Percentiles rank a stretch among this genome's conserved stretches.
Evolutionary conservation across 2,888 invertebrate species (phyloP).

Genomic region (Pocota personata): DNA sequence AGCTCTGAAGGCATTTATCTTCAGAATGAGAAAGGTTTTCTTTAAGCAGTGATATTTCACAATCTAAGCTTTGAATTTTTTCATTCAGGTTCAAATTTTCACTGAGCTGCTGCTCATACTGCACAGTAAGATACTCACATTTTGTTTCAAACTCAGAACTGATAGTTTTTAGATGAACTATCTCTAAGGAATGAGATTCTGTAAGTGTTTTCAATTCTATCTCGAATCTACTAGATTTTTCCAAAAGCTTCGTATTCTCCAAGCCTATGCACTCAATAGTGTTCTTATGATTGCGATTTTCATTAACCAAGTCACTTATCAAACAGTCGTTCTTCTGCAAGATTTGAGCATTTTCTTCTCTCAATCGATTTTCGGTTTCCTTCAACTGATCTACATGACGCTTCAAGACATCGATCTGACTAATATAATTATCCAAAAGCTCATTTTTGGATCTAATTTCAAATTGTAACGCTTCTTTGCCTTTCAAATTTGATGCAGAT

Average conservation of each 20-base stretch:
- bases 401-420: constrained; percentile 84
- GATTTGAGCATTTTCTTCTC: constrained; percentile 77
- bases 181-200: constrained; percentile 77
- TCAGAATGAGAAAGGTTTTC: constrained; percentile 75
- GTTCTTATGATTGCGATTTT: constrained; percentile 78
- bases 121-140: constrained; percentile 71
- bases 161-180: constrained; percentile 73
- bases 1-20: constrained; percentile 76
- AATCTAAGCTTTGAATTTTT: constrained; percentile 75
- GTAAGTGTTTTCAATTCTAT: constrained; percentile 76
- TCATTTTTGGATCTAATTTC: constrained; percentile 84
- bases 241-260: constrained; percentile 76
- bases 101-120: constrained; percentile 74
- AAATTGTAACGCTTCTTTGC: constrained; percentile 83
- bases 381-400: constrained; percentile 82
- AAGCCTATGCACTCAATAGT: constrained; percentile 77
- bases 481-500: constrained; percentile 83
- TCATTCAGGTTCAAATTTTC: constrained; percentile 71
- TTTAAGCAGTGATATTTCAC: constrained; percentile 77
- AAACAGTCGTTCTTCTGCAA: constrained; percentile 78
- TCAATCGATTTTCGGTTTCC: constrained; percentile 78
- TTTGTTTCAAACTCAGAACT: constrained; percentile 68
- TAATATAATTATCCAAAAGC: constrained; percentile 83
- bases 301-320: constrained; percentile 77
- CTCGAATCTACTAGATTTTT: constrained; percentile 76